Evolutionary conservation across 2,888 invertebrate species (phyloP).

Genomic region (Ichneumoninae sp.): DNA sequence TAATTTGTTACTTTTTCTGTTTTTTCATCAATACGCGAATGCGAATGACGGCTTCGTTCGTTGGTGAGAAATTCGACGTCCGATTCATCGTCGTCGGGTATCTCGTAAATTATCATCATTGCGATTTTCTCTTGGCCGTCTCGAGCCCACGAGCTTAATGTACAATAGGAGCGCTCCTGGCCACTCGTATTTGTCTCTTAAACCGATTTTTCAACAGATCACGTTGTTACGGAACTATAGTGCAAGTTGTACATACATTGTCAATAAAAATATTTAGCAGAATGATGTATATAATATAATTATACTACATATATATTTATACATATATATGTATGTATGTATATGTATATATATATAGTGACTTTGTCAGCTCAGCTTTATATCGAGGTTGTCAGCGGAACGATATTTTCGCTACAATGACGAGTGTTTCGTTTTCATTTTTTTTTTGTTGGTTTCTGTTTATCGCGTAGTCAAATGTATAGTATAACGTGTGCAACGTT

Average conservation of each 20-base stretch:
- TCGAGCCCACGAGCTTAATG: conserved; percentile 43
- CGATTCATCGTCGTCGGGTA: background rate
- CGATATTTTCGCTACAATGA: conserved; percentile 20
- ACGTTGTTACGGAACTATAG: conserved; percentile 60
- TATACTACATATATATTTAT: conserved; percentile 28
- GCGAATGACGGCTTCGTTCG: conserved; percentile 42
- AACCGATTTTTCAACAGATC: conserved; percentile 15
- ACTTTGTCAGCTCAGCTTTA: conserved; percentile 28
- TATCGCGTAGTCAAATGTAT: conserved; percentile 31
- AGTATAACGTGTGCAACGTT: conserved; percentile 48
- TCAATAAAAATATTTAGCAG: conserved; percentile 66
- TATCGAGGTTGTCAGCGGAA: conserved; percentile 20
- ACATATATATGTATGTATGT: background rate
- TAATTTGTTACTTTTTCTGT: background rate
- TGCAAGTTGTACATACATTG: conserved; percentile 66
- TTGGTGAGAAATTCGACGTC: background rate
- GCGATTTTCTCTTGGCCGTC: background rate
- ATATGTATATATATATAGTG: conserved; percentile 13
- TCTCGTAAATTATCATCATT: background rate
- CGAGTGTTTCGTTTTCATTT: background rate
- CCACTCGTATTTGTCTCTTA: conserved; percentile 40
- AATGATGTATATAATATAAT: conserved; percentile 46
- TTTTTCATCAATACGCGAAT: conserved; percentile 20
- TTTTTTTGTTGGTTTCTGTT: background rate
- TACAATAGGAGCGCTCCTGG: conserved; percentile 48